Conservation (phyloP, 2,888 invertebrate species). For the Apamea sordens region DNA sequence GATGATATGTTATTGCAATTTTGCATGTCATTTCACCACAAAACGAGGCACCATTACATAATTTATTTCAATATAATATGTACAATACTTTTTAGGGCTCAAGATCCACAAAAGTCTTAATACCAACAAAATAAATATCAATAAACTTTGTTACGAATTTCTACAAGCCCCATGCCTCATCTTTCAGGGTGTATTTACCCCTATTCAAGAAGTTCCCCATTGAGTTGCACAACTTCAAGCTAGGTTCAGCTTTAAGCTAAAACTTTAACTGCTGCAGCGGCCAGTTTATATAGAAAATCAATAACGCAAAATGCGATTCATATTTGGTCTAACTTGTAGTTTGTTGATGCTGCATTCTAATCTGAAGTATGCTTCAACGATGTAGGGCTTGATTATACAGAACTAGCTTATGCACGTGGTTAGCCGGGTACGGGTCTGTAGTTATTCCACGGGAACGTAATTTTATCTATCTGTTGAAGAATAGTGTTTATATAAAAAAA, state of each 20-base stretch:
- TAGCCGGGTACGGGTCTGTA: too few species aligned
- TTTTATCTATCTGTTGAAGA: not conserved
- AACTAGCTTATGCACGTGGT: not conserved
- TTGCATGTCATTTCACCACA: not conserved
- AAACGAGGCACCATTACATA: not conserved
- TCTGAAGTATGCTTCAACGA: not conserved
- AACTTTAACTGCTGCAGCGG: constrained; percentile 39
- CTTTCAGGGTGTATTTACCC: constrained; percentile 28
- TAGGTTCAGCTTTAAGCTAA: constrained; percentile 32
- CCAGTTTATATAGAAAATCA: constrained; percentile 51
- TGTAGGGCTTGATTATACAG: not conserved
- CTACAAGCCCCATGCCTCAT: not conserved
- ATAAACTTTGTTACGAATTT: constrained; percentile 5
- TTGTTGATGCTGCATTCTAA: constrained; percentile 20
- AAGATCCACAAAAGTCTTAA: not conserved
- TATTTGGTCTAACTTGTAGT: constrained; percentile 10
- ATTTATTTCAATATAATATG: not conserved
- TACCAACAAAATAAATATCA: not conserved
- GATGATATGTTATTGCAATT: not conserved
- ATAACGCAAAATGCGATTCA: constrained; percentile 44
- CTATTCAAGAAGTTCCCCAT: constrained; percentile 47
- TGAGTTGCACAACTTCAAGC: constrained; percentile 29
- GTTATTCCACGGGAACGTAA: not conserved
- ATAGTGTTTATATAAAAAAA: not conserved
- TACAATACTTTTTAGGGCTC: not conserved